These are phyloP conservation scores for Choristoneura rosaceana DNA, from an alignment of 2,888 invertebrate genomes.

Conservation along the genomic window DNA sequence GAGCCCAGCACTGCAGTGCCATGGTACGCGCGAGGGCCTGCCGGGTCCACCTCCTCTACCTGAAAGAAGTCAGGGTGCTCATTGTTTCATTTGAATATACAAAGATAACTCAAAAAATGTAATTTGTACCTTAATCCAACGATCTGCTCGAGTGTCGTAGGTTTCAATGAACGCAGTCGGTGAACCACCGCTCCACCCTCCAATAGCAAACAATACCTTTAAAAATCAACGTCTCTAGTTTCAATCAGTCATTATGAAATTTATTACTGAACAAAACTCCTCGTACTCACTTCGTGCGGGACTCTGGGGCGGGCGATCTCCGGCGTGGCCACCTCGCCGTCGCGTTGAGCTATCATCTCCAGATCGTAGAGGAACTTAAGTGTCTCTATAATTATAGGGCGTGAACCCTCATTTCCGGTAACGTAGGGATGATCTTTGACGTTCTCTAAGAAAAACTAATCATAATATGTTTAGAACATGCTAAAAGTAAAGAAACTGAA, in stretches of 20 bases:
- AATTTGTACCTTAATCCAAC: slow-evolving; percentile 90
- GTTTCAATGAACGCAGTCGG: slow-evolving; percentile 93
- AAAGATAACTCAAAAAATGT: neutral
- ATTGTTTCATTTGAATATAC: neutral
- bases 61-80: slow-evolving; percentile 49
- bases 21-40: slow-evolving; percentile 95
- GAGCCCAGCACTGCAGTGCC: slow-evolving; percentile 95
- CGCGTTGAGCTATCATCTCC: slow-evolving; percentile 92
- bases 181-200: slow-evolving; percentile 87
- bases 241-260: slow-evolving; percentile 30
- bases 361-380: slow-evolving; percentile 96
- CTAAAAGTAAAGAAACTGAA: neutral
- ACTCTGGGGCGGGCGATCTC: slow-evolving; percentile 93
- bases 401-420: slow-evolving; percentile 91
- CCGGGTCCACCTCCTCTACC: slow-evolving; percentile 92
- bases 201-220: slow-evolving; percentile 90
- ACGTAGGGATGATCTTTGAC: slow-evolving; percentile 96
- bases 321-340: slow-evolving; percentile 93
- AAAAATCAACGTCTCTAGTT: slow-evolving; percentile 41
- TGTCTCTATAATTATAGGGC: slow-evolving; percentile 95
- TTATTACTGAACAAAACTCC: neutral
- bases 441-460: slow-evolving; percentile 95
- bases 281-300: slow-evolving; percentile 88
- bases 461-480: slow-evolving; percentile 36
- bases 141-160: slow-evolving; percentile 95